A percentile compares a stretch with the other conserved stretches of the same genome.
These are phyloP conservation scores for Neostethus bicornis DNA, from an alignment of 2,797 vertebrate species.

Conservation along the genomic window DNA sequence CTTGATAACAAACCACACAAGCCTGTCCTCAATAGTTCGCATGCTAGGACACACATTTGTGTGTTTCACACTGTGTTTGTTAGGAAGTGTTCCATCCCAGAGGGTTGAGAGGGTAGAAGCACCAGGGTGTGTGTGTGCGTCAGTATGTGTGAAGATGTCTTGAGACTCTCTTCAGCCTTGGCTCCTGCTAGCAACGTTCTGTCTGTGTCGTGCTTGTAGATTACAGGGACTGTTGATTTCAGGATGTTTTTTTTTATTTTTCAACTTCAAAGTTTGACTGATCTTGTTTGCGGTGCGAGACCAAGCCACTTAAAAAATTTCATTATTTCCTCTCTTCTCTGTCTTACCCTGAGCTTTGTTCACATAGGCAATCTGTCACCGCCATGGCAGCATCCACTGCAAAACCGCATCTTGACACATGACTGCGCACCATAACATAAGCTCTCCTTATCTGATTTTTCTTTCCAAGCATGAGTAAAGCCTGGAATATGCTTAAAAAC, in stretches of 20 bases:
- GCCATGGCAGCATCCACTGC: neutral
- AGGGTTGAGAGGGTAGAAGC: constrained; percentile 37
- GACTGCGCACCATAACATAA: constrained; percentile 10
- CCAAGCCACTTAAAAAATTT: constrained; percentile 61
- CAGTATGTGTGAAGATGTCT: constrained; percentile 52
- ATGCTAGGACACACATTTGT: constrained; percentile 42
- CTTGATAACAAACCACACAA: constrained; percentile 66
- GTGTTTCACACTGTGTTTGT: constrained; percentile 40
- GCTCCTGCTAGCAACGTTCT: constrained; percentile 51
- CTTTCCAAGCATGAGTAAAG: constrained; percentile 23
- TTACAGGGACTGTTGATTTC: constrained; percentile 73
- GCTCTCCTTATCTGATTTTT: constrained; percentile 17
- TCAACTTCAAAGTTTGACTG: constrained; percentile 71
- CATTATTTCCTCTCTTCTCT: constrained; percentile 35
- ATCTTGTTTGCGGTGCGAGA: constrained; percentile 57
- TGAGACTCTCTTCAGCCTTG: constrained; percentile 58
- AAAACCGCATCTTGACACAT: constrained; percentile 6
- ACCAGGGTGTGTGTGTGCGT: constrained; percentile 16
- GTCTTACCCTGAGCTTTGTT: constrained; percentile 19
- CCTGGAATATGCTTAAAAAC: constrained; percentile 10
- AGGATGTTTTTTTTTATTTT: constrained; percentile 54
- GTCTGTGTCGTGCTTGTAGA: constrained; percentile 74
- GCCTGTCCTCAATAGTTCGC: constrained; percentile 49
- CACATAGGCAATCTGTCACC: constrained; percentile 8
- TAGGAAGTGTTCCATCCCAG: constrained; percentile 28